Percentiles rank a stretch among this genome's conserved stretches.
Conservation (phyloP, 2,888 invertebrate species). For the Meganola albula region DNA sequence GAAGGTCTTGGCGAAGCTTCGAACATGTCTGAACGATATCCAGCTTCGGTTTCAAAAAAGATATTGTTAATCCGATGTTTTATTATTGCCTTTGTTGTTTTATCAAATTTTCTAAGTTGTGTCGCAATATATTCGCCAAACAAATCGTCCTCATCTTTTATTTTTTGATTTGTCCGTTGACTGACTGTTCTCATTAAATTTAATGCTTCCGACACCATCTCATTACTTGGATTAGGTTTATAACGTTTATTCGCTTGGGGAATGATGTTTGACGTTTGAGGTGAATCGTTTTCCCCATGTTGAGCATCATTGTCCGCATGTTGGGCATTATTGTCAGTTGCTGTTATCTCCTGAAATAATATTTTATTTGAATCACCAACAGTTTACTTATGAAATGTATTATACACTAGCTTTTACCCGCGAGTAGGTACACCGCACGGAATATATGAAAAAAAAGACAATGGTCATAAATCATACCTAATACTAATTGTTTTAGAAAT, state of each 20-base stretch:
- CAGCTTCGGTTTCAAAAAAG: constrained; percentile 14
- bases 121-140: constrained; percentile 6
- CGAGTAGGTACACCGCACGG: constrained; percentile 11
- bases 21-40: constrained; percentile 11
- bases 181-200: constrained; percentile 7
- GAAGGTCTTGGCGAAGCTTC: constrained; percentile 11
- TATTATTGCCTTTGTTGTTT: constrained; percentile 9
- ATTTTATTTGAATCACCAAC: constrained; percentile 10
- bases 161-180: constrained; percentile 7
- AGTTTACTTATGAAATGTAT: constrained; percentile 10
- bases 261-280: constrained; percentile 5
- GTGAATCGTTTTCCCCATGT: constrained; percentile 8
- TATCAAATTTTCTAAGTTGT: constrained; percentile 13
- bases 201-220: constrained; percentile 10
- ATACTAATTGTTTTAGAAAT: constrained; percentile 10
- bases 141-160: constrained; percentile 5
- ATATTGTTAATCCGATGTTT: constrained; percentile 16
- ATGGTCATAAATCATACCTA: constrained; percentile 11
- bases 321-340: constrained; percentile 9
- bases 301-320: constrained; percentile 9
- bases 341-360: constrained; percentile 11
- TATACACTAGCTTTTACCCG: constrained; percentile 11
- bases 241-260: constrained; percentile 10
- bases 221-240: constrained; percentile 11
- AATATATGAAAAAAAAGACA: constrained; percentile 10